Conservation (phyloP, 2,888 invertebrate genomes). For the Psococerastis gibbosa region DNA sequence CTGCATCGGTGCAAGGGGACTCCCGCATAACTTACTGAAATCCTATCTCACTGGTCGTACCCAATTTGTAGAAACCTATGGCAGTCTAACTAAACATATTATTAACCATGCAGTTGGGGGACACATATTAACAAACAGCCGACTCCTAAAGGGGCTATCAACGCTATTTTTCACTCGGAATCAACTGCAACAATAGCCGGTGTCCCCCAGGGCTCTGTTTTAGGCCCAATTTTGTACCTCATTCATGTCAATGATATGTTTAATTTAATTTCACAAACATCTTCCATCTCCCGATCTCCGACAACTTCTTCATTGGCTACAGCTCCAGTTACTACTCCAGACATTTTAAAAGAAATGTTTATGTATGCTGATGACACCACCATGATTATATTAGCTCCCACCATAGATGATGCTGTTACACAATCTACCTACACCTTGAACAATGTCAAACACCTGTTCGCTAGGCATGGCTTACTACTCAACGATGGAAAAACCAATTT, state of each 20-base stretch:
- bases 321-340: no score
- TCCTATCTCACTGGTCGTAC: not conserved
- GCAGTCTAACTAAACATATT: not conserved
- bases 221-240: not conserved
- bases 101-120: not conserved
- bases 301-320: no score
- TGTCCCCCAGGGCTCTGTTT: not conserved
- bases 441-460: not conserved
- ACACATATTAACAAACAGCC: not conserved
- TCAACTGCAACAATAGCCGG: not conserved
- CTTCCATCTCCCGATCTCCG: no score
- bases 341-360: no score
- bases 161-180: not conserved
- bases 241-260: not conserved
- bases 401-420: not conserved
- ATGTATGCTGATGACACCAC: slow-evolving; percentile 5
- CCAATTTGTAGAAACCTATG: not conserved
- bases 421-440: not conserved
- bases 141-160: not conserved
- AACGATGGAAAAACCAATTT: not conserved
- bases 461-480: not conserved
- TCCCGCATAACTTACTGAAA: not conserved
- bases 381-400: not conserved
- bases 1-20: not conserved
- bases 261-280: not conserved